phyloP scores from a whole-genome alignment of 2,113 vertebrate genomes.

The Rutilus rutilus region DNA sequence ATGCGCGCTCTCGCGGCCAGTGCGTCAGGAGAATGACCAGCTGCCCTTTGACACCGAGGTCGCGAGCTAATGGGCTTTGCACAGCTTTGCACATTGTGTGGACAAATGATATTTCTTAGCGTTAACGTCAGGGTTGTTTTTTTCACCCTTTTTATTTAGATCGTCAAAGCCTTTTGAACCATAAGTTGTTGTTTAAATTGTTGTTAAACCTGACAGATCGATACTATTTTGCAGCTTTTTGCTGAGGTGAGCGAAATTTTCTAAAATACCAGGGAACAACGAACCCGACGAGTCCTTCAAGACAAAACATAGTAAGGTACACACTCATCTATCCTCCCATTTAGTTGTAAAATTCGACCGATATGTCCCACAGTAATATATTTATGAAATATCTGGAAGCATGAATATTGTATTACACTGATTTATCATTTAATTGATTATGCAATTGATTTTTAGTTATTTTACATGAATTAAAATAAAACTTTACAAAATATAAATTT shows the following conservation, averaged over 20 bases:
- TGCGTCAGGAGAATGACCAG: conserved; percentile 61
- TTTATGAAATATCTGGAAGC: not conserved
- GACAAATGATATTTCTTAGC: conserved; percentile 53
- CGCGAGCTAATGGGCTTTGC: conserved; percentile 49
- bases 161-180: not conserved
- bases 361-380: not conserved
- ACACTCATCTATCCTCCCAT: not conserved
- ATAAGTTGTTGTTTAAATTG: not conserved
- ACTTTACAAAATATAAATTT: not conserved
- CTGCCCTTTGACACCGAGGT: conserved; percentile 71
- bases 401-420: not conserved
- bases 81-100: conserved; percentile 41
- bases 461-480: not conserved
- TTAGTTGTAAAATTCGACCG: not conserved
- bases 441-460: not conserved
- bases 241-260: not conserved
- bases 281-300: not conserved
- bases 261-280: not conserved
- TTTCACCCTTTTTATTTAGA: not conserved
- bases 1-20: conserved; percentile 48
- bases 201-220: not conserved
- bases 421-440: not conserved
- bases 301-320: not conserved
- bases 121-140: not conserved
- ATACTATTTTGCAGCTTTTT: not conserved